These are phyloP conservation scores for Mastacembelus armatus DNA, from an alignment of 2,797 vertebrate genomes.

Conservation along the genomic window DNA sequence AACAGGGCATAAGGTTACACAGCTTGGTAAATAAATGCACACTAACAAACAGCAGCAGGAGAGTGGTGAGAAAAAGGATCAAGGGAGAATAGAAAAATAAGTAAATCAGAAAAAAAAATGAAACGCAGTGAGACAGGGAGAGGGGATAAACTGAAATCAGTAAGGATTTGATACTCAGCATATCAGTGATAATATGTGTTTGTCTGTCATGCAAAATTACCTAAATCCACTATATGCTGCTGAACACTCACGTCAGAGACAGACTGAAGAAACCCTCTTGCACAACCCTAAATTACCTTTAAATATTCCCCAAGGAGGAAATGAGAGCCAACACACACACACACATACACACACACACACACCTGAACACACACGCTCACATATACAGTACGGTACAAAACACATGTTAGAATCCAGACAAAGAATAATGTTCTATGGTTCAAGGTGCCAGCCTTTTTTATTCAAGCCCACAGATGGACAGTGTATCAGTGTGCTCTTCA, in stretches of 20 bases:
- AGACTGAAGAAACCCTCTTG: constrained; percentile 39
- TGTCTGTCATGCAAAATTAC: constrained; percentile 52
- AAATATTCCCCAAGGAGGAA: constrained; percentile 63
- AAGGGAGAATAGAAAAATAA: constrained; percentile 38
- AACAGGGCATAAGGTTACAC: constrained; percentile 80
- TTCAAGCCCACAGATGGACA: constrained; percentile 36
- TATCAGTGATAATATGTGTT: constrained; percentile 31
- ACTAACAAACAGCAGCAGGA: constrained; percentile 45
- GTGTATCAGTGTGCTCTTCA: constrained; percentile 43
- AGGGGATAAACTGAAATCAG: constrained; percentile 3
- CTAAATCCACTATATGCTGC: constrained; percentile 49
- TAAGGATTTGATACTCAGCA: constrained; percentile 24
- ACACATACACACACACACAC: constrained; percentile 29
- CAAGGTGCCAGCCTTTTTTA: constrained; percentile 20
- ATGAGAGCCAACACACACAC: constrained; percentile 37
- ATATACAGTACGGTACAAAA: constrained; percentile 32
- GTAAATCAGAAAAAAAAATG: constrained; percentile 12
- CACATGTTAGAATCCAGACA: constrained; percentile 48
- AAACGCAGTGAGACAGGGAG: neutral
- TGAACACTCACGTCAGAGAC: constrained; percentile 48
- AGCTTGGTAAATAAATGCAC: constrained; percentile 78
- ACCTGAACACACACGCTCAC: constrained; percentile 7
- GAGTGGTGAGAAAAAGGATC: constrained; percentile 20
- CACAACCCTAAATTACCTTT: constrained; percentile 66
- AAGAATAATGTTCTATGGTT: constrained; percentile 60